Base-by-base conservation (phyloP, 2,888 invertebrate genomes). In the Sinohyriopsis cumingii region DNA sequence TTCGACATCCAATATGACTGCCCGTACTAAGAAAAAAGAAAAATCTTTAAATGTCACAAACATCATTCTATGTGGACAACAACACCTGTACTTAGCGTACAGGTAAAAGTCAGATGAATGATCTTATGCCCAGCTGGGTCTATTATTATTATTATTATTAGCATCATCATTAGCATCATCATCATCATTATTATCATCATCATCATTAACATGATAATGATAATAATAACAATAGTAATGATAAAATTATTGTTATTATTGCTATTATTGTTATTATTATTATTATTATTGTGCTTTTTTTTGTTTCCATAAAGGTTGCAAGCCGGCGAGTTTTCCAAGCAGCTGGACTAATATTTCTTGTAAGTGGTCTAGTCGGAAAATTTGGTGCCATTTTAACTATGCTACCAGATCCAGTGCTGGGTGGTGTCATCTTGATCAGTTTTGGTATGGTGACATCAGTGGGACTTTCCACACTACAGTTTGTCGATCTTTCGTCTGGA, bases 401-500 rank as follows among this genome's bases (percentile, higher is more conserved):
- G 55, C 89, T 92, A 61, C 91, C 91, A 1, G 90, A 91, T 70
- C 91, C 92, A 1, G 87, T 92, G 22, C 88, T 92, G 19, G 92
- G 87, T 5, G 89, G 88, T 5, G 80, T 87, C 7, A 84, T 89
- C 59, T 79, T 89, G 66, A 82, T 88, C 61, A 85, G 88, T 65
- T 89, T 88, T 76, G 89, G 89, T n/a, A 84, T 88, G 84, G 85
- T 88, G 59, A 83, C 85, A 4, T 81, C 87, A 33, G 87, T 88
- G 5, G 88, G 88, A 3, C 69, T 88, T 20, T 86, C 87, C 25
- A 84, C 80, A 24, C 73, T 88, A 25, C 85, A 86, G 71, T 84
- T 82, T 69, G 94, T 96, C 57, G 93, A 96, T 84, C 90, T 96
- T 76, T 94, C 95, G 86, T 95, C 95, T 55, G 93, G 96, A 0